Base-by-base conservation (phyloP, 2,113 vertebrate genomes). In the Corythornis vintsioides region DNA sequence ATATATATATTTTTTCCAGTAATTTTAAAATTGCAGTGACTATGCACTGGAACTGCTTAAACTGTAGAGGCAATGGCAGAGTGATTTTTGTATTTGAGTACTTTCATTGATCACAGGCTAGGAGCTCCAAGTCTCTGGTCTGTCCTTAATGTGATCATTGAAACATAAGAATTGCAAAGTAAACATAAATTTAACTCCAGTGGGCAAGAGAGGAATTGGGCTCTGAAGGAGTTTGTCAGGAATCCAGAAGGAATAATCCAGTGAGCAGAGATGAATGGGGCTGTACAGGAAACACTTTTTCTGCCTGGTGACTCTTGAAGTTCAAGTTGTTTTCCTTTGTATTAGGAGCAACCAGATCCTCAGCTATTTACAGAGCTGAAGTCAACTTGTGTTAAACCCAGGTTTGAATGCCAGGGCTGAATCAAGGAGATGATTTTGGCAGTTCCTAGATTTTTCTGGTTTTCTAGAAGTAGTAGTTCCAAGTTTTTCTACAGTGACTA, bases 91-190 rank as follows among this genome's bases (percentile, higher is more conserved):
- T 74, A 31, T 83, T 75, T 87, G 42, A 85, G 28, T 50, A 65
- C 35, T 77, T 89, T 91, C 15, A 74, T 90, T 86, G 33, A 69
- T 88, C 29, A 43, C n/a, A 77, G 80, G 29, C 48, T 38, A 43
- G n/a, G 64, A 78, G 52, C 38, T 79, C 14, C 48, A 67, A 60
- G 59, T 89, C 38, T 73, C 42, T 45, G 19, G 59, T 92, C 31
- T 80, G 69, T 83, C 83, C 64, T 70, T 95, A 86, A 76, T 19
- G 21, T 15, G 21, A 60, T 71, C 60, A 25, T 1, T 73, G 75
- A 94, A 88, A 75, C 52, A 6, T 59, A 89, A 72, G 53, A 87
- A 80, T 26, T 91, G 52, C 73, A 89, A 92, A 73, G 15, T 61
- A 73, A 92, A 63, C 60, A n/a, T 33, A 55, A 69, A 50, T 38